phyloP scores from a whole-genome alignment of 2,888 invertebrate genomes.

The Glyphotaelius pellucidus region DNA sequence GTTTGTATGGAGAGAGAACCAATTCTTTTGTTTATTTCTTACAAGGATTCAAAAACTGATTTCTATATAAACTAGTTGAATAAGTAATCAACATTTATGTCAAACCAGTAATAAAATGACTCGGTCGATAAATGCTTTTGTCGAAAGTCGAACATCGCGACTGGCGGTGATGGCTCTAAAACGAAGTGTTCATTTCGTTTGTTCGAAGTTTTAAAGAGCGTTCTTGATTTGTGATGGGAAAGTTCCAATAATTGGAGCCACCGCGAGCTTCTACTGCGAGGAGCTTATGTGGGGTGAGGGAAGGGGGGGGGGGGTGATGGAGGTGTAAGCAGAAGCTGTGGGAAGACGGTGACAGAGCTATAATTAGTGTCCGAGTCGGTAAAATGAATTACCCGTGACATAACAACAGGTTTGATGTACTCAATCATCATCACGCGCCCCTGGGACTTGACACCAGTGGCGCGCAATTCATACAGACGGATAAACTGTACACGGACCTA shows the following conservation, averaged over 20 bases:
- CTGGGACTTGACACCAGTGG: background rate
- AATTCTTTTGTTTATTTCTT: background rate
- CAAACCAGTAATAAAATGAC: background rate
- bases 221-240: constrained; percentile 2
- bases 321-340: background rate
- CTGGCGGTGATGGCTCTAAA: background rate
- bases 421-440: background rate
- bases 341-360: background rate
- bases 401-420: constrained; percentile 7
- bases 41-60: background rate
- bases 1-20: background rate
- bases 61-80: background rate
- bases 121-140: background rate
- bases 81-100: background rate
- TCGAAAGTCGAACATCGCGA: background rate
- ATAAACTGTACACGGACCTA: background rate
- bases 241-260: constrained; percentile 2
- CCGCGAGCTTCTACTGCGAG: background rate
- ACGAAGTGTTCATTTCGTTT: background rate
- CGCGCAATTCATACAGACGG: background rate
- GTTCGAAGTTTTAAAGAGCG: background rate
- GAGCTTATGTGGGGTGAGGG: too few species aligned
- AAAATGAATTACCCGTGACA: constrained; percentile 13
- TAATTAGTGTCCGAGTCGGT: constrained; percentile 13
- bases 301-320: background rate